Evolutionary conservation across 2,113 vertebrate genomes (phyloP).

Genomic region (Grus americana): DNA sequence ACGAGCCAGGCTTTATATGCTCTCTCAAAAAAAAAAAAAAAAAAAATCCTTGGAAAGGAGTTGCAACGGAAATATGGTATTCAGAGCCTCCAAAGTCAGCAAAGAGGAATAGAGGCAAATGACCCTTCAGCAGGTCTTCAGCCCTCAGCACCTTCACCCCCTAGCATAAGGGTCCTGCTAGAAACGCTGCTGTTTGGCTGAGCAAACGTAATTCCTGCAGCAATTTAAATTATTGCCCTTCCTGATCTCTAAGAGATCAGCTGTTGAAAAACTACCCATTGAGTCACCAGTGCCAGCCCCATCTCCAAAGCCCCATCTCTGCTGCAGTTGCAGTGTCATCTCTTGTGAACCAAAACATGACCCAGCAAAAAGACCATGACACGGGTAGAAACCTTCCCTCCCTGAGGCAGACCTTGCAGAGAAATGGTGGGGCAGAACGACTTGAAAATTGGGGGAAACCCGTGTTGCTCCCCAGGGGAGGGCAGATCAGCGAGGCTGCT

Average conservation of each 20-base stretch:
- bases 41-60: neutral
- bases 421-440: accelerated
- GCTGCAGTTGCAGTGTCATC: neutral
- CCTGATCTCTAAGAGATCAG: neutral
- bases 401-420: neutral
- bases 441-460: accelerated
- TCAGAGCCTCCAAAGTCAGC: neutral
- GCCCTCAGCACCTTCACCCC: neutral
- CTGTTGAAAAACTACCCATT: neutral
- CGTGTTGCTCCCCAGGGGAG: too few species aligned
- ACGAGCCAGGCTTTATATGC: neutral
- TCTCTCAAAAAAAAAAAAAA: neutral
- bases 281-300: neutral
- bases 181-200: neutral
- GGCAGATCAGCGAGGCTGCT: neutral
- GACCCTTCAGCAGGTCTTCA: neutral
- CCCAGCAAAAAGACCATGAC: accelerated
- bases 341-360: accelerated
- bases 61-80: neutral
- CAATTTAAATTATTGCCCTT: neutral
- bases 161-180: accelerated
- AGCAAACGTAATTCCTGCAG: neutral
- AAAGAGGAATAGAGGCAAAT: neutral
- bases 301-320: neutral
- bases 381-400: accelerated